Base-by-base conservation (phyloP, 2,797 vertebrate species). In the Malurus splendens region DNA sequence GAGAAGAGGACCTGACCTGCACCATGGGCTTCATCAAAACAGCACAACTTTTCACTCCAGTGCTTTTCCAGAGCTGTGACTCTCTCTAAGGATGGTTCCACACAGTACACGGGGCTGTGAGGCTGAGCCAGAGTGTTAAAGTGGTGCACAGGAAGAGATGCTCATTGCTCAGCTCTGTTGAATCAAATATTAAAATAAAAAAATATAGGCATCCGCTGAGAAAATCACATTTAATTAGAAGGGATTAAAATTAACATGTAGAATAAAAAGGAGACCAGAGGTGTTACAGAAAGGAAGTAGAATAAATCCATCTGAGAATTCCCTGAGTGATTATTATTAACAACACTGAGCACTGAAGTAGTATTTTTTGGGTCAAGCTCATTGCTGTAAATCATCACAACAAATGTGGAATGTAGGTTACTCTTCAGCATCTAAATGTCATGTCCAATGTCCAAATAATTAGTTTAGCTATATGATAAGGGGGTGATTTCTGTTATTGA, bases 161-260 rank as follows among this genome's bases (percentile, higher is more conserved):
- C 42, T 71, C 57, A 12, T 76, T 79, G 51, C 73, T 79, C 51
- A 82, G 70, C 73, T 87, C 79, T 81, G 55, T 65, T 70, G 84
- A 89, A 76, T 91, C 89, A 92, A 93, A 87, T 52, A 72, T 68
- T 66, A 3, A 1, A 83, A 61, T 41, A 10, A 81, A 90, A 78
- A 70, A 33, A 65, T 11, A 50, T 57, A 56, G 42, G 22, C 51
- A 77, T 89, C 64, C 42, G 1, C 85, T 62, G 85, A 79, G 64
- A 90, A 94, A 87, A 86, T 82, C 47, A 36, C 60, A 84, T 82
- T 90, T 95, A 90, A 93, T 93, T 93, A 94, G 77, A 65, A 80
- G 50, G 18, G 61, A 92, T 83, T 76, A 82, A 93, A 93, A 89
- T 82, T 74, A 83, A 74, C 32, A 20, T 16, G 42, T 39, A 76